phyloP scores from a whole-genome alignment of 2,888 invertebrate species.

The Apotomis turbidana region DNA sequence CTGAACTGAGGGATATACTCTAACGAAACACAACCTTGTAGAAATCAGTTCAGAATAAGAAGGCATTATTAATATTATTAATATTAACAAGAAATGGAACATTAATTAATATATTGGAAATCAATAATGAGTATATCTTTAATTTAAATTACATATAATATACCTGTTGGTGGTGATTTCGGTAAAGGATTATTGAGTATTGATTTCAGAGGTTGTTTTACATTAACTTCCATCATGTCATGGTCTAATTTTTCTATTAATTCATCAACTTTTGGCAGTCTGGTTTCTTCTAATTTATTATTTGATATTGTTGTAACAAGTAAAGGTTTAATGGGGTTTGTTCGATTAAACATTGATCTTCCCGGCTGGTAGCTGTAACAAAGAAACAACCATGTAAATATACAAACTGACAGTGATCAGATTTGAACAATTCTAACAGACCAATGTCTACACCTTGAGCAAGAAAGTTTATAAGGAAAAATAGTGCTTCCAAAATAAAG shows the following conservation, averaged over 20 bases:
- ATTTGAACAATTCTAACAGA: too few species aligned
- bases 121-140: too few species aligned
- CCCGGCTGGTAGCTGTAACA: conserved; percentile 66
- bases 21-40: too few species aligned
- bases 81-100: not conserved
- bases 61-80: too few species aligned
- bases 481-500: too few species aligned
- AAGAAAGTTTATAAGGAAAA: too few species aligned
- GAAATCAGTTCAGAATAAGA: too few species aligned
- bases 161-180: conserved; percentile 68
- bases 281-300: conserved; percentile 69
- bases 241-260: conserved; percentile 75
- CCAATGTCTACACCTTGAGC: too few species aligned
- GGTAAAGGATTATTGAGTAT: conserved; percentile 76
- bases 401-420: not conserved
- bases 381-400: conserved; percentile 12
- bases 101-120: too few species aligned
- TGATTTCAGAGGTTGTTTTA: conserved; percentile 76
- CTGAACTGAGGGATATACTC: too few species aligned
- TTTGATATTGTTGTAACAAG: conserved; percentile 72
- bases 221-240: conserved; percentile 71
- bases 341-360: conserved; percentile 68
- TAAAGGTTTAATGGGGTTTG: conserved; percentile 69
- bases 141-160: too few species aligned
- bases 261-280: conserved; percentile 78